Evolutionary conservation across 1,140 invertebrate species (phyloP), one percentile per base, ranked within the genome.

Genomic region (Hylyphantes graminicola): DNA sequence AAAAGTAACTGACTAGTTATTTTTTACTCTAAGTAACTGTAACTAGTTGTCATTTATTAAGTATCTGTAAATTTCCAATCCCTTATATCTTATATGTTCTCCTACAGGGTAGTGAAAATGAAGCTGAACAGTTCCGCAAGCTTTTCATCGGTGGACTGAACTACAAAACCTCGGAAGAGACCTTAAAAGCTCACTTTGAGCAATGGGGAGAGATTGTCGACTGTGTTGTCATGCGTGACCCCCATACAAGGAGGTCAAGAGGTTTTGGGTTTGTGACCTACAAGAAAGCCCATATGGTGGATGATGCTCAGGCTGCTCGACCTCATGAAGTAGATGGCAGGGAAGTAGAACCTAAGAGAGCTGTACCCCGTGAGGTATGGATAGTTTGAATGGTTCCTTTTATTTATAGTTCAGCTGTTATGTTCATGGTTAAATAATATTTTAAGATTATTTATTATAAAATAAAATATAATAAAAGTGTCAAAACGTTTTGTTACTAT

Each of bases 251-350:
- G 87, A 91, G 92, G 76, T 98, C 97, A 2, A 91, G 97, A 87
- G 97, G 97, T 0, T 99, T 99, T 91, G 97, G 97, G 13, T 99
- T 99, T 90, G 97, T 99, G 61, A 99, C 97, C 9, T 99, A 97
- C 89, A 95, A 95, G 15, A 91, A 93, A 87, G 93, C 95, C 51
- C 92, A 94, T 82, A 97, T 97, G 95, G 96, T 99, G 54, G 97
- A 99, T 91, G 95, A 95, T 90, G 97, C 97, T 3, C 97, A 99
- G 91, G 93, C 92, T 88, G 94, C 94, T 79, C 92, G 97, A 87
- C 94, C 94, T 2, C 95, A 96, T 88, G 92, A 92, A 88, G 93
- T 96, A 70, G 94, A 96, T 90, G 93, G 93, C 3, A 91, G 97
- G 86, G 94, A 96, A 80, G 97, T 99, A 3, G 98, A 99, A 90